Evolutionary conservation across 2,888 invertebrate genomes (phyloP), one percentile per base, ranked within the genome.

Genomic region (Cheilosia vulpina): DNA sequence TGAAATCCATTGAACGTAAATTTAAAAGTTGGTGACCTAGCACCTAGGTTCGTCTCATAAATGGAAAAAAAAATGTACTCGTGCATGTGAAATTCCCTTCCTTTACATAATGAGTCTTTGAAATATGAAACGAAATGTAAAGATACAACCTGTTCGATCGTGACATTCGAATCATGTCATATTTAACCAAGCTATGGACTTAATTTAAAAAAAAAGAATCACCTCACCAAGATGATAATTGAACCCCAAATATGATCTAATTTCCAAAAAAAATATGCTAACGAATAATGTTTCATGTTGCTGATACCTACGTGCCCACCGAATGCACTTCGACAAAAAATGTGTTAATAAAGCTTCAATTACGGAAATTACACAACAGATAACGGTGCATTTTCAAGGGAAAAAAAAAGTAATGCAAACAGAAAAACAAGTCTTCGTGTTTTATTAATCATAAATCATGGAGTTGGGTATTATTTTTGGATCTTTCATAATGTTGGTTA

Each of bases 141-240:
- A 17, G 47, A 21, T 47, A 15, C 19, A 62, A 55, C 43, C 13
- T 11, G 24, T 13, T 3, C 60, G n/a, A 43, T 55, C 69, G 69
- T 69, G 53, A 66, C 57, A 24, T 38, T 66, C 5, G 1, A 52
- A 45, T 60, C 45, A 52, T 34, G 50, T 50, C 19, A 50, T 27
- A 62, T 24, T 38, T 34, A 21, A 60, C 55, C 21, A 31, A 19
- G 24, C 13, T 31, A 31, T 41, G 38, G 31, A 19, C 17, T 52
- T 60, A 38, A 34, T 34, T 11, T 3, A 11, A n/a, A n/a, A n/a
- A n/a, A 38, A 55, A 53, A 57, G 19, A 71, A 38, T 58, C 21
- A 71, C 47, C 55, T 17, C 47, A 47, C 41, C 4, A n/a, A 27
- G 11, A 38, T 71, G 78, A 13, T 78, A 78, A 78, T 63, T 78